Evolutionary conservation across 64 coral and sea anemone genomes (phyloP), one percentile per base, ranked within the genome.

Genomic region (Hydrozoanthus tunicans): DNA sequence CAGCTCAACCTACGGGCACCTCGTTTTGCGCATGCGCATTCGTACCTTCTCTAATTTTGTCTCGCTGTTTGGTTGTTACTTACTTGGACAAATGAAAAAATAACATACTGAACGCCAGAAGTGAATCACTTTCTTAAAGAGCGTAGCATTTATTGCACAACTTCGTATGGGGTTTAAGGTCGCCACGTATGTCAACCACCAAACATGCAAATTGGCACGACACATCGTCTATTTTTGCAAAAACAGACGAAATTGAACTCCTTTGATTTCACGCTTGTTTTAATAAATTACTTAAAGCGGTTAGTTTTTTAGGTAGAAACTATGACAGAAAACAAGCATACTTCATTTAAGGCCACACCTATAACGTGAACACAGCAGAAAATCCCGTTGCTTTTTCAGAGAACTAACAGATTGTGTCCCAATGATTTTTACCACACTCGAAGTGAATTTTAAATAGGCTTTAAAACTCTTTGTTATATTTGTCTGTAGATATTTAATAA

Each of bases 171-270:
- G 84, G 12, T 25, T 58, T 61, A 6, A 61, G 69, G 5, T 9
- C 65, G 0, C 55, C 56, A 56, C 57, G 53, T 53, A 24, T 3
- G 14, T 15, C 61, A 13, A 27, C 5, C 10, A 32, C 25, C 10
- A 3, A 12, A 59, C 69, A 88, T 75, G 69, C 70, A 73, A 74
- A 74, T 88, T 60, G 24, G 24, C 56, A 57, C 53, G 56, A 9
- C 12, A 64, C 32, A 56, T 26, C 24, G 23, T 11, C 5, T 64
- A 73, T 82, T 76, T 90, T 93, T 65, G 89, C 92, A 90, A 93
- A 93, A 93, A 75, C 75, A 81, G 92, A 82, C 92, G 92, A 93
- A 90, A 93, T 90, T 66, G 72, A 93, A 90, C 60, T 79, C 77
- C 51, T 23, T 90, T 23, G 43, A 81, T 90, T 57, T 68, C 51